Percentiles rank a stretch among this genome's conserved stretches.
phyloP scores from a whole-genome alignment of 2,888 invertebrate species.

The Sinotaia quadrata region DNA sequence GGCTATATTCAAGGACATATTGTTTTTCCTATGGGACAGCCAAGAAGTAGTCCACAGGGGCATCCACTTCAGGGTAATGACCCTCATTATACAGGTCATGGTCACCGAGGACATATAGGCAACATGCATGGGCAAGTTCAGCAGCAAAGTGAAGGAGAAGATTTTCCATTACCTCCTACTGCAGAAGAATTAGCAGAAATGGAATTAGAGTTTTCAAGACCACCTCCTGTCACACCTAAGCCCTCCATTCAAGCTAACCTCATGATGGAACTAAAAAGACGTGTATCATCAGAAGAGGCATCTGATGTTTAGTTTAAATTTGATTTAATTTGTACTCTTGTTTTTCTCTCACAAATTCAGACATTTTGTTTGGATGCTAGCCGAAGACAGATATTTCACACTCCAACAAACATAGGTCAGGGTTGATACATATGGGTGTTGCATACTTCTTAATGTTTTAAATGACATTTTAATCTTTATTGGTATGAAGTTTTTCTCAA shows the following conservation, averaged over 20 bases:
- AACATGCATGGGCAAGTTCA: constrained; percentile 11
- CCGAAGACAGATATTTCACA: no score
- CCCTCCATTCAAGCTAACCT: constrained; percentile 23
- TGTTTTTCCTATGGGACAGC: background rate
- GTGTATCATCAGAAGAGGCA: constrained; percentile 37
- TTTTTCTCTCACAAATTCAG: no score
- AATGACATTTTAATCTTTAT: no score
- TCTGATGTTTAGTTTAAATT: constrained; percentile 28
- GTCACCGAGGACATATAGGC: constrained; percentile 17
- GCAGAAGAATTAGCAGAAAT: constrained; percentile 60
- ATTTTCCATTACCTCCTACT: constrained; percentile 65
- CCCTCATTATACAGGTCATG: constrained; percentile 5
- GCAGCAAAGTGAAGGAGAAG: constrained; percentile 34
- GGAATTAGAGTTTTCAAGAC: constrained; percentile 53
- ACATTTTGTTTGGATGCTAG: no score
- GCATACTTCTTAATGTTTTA: no score
- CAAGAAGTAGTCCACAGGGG: constrained; percentile 2
- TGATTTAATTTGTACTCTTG: no score
- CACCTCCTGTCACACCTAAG: constrained; percentile 39
- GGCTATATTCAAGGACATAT: constrained; percentile 23
- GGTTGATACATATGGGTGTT: no score
- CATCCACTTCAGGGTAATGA: constrained; percentile 12
- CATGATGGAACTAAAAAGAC: constrained; percentile 39
- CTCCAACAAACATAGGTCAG: no score
- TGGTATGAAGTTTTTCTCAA: no score